Percentiles rank a stretch among this genome's conserved stretches.
phyloP scores from a whole-genome alignment of 2,113 vertebrate species.

The Nipponia nippon region DNA sequence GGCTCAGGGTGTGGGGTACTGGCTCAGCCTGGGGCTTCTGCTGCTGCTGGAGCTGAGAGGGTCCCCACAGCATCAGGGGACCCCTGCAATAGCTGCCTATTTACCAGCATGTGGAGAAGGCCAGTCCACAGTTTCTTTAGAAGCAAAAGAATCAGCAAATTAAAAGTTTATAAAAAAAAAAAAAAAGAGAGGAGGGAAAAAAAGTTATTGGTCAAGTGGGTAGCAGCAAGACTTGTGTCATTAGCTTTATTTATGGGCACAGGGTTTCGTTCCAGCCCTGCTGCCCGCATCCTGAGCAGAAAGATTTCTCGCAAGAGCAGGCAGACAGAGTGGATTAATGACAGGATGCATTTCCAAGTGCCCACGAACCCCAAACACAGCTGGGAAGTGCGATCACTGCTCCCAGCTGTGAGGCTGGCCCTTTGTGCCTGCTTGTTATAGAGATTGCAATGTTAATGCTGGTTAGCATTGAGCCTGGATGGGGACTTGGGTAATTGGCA shows the following conservation, averaged over 20 bases:
- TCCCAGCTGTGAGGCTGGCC: not conserved
- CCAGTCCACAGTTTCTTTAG: not conserved
- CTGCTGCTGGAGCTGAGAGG: not conserved
- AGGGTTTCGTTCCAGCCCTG: not conserved
- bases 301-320: not conserved
- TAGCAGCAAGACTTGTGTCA: not conserved
- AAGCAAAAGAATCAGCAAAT: not conserved
- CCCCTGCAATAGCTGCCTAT: not conserved
- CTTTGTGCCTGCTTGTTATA: not conserved
- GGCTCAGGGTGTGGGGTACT: rapidly evolving
- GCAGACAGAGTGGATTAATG: not conserved
- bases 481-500: not conserved
- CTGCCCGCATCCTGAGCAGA: not conserved
- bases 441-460: not conserved
- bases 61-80: rapidly evolving
- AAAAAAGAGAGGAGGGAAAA: not conserved
- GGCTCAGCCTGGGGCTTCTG: not conserved
- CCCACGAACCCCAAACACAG: not conserved
- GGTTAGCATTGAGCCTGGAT: not conserved
- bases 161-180: not conserved
- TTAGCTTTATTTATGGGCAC: not conserved
- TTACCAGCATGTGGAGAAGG: not conserved
- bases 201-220: not conserved
- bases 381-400: not conserved
- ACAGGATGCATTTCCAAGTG: not conserved